Evolutionary conservation across 2,888 invertebrate genomes (phyloP).

Genomic region (Ramazzottius varieornatus): DNA sequence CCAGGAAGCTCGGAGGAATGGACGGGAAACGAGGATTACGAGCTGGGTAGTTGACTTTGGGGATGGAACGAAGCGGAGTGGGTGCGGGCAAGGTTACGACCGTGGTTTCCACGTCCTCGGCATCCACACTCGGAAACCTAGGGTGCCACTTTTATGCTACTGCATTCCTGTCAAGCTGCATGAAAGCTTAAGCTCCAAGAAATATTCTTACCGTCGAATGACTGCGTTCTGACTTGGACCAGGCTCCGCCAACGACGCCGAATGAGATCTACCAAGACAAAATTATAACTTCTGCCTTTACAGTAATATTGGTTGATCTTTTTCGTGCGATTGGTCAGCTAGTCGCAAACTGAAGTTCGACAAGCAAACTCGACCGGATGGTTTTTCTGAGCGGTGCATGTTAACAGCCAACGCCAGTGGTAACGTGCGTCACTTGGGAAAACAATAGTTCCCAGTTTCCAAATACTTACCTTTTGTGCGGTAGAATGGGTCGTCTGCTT

Average conservation of each 20-base stretch:
- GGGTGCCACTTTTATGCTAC: neutral
- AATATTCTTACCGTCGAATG: neutral
- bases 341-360: neutral
- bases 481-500: neutral
- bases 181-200: neutral
- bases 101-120: neutral
- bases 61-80: neutral
- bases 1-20: conserved; percentile 1
- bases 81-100: neutral
- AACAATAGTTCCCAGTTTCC: too few species aligned
- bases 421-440: too few species aligned
- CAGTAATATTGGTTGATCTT: too few species aligned
- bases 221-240: neutral
- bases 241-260: neutral
- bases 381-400: too few species aligned
- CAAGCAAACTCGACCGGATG: neutral
- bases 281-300: neutral
- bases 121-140: neutral
- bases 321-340: neutral
- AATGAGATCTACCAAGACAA: neutral
- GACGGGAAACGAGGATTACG: conserved; percentile 1
- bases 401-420: too few species aligned
- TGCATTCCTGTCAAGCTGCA: neutral
- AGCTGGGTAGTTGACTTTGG: neutral
- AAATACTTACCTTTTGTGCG: neutral